Percentiles rank a stretch among this genome's conserved stretches.
phyloP scores from a whole-genome alignment of 2,113 vertebrate genomes.

The Bos indicus region DNA sequence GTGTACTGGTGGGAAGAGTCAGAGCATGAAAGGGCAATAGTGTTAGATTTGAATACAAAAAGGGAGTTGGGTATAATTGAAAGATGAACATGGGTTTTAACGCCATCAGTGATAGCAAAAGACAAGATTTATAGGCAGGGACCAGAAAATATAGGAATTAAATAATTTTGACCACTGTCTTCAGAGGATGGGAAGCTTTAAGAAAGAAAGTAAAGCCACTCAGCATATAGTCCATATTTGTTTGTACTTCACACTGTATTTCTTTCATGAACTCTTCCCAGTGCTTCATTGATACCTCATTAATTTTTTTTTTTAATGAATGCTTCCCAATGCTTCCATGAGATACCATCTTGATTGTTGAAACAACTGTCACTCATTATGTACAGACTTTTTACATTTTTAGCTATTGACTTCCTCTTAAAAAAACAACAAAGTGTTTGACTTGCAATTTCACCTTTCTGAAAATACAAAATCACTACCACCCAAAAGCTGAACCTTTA shows the following conservation, averaged over 20 bases:
- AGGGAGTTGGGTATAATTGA: neutral
- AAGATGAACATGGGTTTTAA: neutral
- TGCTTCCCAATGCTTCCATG: neutral
- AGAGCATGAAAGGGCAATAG: neutral
- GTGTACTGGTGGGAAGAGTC: neutral
- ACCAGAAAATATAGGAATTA: neutral
- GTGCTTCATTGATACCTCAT: neutral
- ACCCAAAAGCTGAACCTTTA: neutral
- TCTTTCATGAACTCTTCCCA: neutral
- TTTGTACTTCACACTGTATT: neutral
- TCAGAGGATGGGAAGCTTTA: neutral
- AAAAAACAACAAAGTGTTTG: neutral
- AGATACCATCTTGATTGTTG: neutral
- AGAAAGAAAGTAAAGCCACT: neutral
- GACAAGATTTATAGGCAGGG: neutral
- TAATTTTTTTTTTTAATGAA: neutral
- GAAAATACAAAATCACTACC: neutral
- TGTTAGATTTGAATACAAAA: neutral
- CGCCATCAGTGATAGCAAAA: neutral
- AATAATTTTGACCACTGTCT: neutral
- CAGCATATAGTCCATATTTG: neutral
- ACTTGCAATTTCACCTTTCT: neutral
- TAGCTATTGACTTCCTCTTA: neutral
- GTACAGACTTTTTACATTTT: neutral
- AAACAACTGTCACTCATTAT: neutral